Percentiles rank a stretch among this genome's conserved stretches.
phyloP scores from a whole-genome alignment of 2,888 invertebrate genomes.

The Tipula vernalis region DNA sequence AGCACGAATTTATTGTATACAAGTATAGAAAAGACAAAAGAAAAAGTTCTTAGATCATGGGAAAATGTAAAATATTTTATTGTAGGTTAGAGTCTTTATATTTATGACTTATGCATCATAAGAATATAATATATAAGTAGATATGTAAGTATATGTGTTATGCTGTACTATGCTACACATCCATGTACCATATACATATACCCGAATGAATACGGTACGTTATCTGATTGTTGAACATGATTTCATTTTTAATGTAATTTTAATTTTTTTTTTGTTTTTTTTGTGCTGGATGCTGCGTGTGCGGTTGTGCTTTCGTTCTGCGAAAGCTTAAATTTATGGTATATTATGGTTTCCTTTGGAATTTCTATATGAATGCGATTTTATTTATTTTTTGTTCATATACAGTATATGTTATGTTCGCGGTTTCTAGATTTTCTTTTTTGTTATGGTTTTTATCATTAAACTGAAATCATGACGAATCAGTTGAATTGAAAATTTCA shows the following conservation, averaged over 20 bases:
- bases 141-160: background rate
- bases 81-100: background rate
- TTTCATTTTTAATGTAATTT: slow-evolving; percentile 4
- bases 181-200: background rate
- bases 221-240: background rate
- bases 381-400: no score
- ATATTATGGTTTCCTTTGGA: background rate
- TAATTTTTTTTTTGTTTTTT: background rate
- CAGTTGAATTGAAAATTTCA: background rate
- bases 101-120: background rate
- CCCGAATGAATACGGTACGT: background rate
- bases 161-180: background rate
- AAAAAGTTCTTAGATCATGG: background rate
- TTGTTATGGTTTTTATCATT: background rate
- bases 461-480: background rate
- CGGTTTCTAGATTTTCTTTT: background rate
- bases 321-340: background rate
- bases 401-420: background rate
- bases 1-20: background rate
- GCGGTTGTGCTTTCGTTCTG: background rate
- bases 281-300: background rate
- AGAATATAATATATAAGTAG: background rate
- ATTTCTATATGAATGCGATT: background rate
- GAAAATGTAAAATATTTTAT: background rate
- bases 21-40: background rate